Evolutionary conservation across 2,113 vertebrate species (phyloP), one percentile per base, ranked within the genome.

Genomic region (Clinocottus analis): DNA sequence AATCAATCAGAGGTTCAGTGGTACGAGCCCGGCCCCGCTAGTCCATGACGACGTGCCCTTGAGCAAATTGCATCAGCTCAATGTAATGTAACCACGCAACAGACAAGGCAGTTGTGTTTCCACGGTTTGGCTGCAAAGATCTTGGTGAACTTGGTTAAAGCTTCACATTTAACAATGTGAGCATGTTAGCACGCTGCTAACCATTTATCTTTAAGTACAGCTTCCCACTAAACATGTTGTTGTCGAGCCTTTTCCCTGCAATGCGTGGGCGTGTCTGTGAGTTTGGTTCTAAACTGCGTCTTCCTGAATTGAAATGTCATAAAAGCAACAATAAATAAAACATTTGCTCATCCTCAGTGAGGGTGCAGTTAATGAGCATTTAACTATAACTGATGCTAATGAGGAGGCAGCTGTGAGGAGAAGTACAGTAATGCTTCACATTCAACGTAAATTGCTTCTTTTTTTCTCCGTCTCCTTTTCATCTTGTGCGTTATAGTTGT

Each of bases 401-500:
- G 41, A 65, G 39, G 60, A 71, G 23, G 49, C 67, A 77, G 19
- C 62, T 61, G 37, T 29, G 72, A 75, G 1, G 35, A 37, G 49
- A 37, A 3, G 5, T 64, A 47, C 16, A 62, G 64, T n/a, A 7
- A 65, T 35, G 27, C 14, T 21, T 25, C 16, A 37, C n/a, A 51
- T 53, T 59, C 3, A 27, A 59, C 55, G 29, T 37, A 37, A n/a
- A 5, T 35, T 1, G 14, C 9, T 3, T 23, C 17, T 56, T 27
- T 14, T 13, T 6, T 3, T 31, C 9, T 35, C 14, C 5, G 3
- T 35, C 12, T 29, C 1, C 5, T 66, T 9, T 45, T 35, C 17
- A 12, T 31, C 33, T 64, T n/a, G 41, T 49, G 21, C 14, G 11
- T 11, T 7, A 23, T 72, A 19, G 51, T 37, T 3, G 11, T n/a